phyloP scores from a whole-genome alignment of 2,888 invertebrate genomes.

The Plagiodera versicolora region DNA sequence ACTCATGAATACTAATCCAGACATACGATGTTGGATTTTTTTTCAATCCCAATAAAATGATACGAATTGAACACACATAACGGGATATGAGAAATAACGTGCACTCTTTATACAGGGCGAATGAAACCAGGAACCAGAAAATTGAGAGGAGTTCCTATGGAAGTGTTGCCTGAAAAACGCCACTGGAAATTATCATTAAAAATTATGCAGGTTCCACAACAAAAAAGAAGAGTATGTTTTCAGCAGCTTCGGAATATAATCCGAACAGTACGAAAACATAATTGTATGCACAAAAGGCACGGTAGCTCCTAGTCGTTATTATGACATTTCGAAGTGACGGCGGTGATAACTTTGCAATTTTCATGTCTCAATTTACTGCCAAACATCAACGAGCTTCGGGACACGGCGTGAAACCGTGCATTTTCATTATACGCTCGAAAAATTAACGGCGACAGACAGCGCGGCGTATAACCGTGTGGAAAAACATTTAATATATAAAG shows the following conservation, averaged over 20 bases:
- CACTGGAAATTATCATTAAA: too few relatives aligned
- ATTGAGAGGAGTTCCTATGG: too few relatives aligned
- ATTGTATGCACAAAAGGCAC: background rate
- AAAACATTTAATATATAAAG: background rate
- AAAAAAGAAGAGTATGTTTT: too few relatives aligned
- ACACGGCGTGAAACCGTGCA: background rate
- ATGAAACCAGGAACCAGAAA: too few relatives aligned
- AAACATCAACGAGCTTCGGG: background rate
- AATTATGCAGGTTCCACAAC: too few relatives aligned
- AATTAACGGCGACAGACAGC: background rate
- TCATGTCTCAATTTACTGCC: constrained; percentile 1
- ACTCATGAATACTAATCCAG: too few relatives aligned
- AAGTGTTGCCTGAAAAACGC: too few relatives aligned
- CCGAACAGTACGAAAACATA: background rate
- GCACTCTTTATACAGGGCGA: too few relatives aligned
- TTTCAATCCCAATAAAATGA: too few relatives aligned
- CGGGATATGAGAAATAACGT: too few relatives aligned
- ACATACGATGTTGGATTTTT: too few relatives aligned
- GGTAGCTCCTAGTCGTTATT: background rate
- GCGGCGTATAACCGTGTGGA: background rate
- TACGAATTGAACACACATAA: too few relatives aligned
- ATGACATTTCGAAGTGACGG: background rate
- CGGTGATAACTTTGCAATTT: background rate
- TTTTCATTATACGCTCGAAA: background rate
- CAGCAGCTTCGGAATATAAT: background rate